These are phyloP conservation scores for Darevskia nairensis DNA, from an alignment of 2,797 vertebrate species.

Conservation along the genomic window DNA sequence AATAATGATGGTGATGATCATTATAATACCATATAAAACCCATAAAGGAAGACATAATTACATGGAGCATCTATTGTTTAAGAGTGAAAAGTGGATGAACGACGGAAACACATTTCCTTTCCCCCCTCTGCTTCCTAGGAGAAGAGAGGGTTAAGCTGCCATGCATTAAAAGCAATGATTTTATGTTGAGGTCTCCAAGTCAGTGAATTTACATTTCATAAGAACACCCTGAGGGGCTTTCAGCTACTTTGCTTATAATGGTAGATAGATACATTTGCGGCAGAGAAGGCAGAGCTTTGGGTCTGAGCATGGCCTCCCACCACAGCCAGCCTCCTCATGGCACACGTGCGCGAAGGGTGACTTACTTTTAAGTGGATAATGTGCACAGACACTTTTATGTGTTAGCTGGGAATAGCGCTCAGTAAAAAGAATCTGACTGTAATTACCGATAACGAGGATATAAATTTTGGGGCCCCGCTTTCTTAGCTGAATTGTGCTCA, in stretches of 20 bases:
- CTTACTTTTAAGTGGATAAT: conserved; percentile 64
- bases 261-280: conserved; percentile 68
- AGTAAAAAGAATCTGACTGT: conserved; percentile 64
- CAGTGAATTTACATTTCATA: conserved; percentile 75
- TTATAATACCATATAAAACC: conserved; percentile 33
- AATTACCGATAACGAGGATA: conserved; percentile 74
- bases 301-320: conserved; percentile 44
- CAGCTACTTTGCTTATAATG: conserved; percentile 72
- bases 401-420: conserved; percentile 67
- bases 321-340: conserved; percentile 30
- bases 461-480: conserved; percentile 67
- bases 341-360: conserved; percentile 48
- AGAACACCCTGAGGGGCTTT: conserved; percentile 72
- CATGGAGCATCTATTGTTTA: conserved; percentile 55
- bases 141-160: conserved; percentile 66
- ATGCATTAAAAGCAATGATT: conserved; percentile 61
- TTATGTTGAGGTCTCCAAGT: conserved; percentile 72
- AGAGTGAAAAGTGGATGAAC: conserved; percentile 16
- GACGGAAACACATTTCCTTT: conserved; percentile 37
- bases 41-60: conserved; percentile 52
- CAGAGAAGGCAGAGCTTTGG: conserved; percentile 44
- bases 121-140: conserved; percentile 35
- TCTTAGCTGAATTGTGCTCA: conserved; percentile 63
- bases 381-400: conserved; percentile 65
- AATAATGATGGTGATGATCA: too few species aligned